A percentile compares a stretch with the other conserved stretches of the same genome.
phyloP scores from a whole-genome alignment of 2,113 vertebrate species.

The Crotalus helleri region DNA sequence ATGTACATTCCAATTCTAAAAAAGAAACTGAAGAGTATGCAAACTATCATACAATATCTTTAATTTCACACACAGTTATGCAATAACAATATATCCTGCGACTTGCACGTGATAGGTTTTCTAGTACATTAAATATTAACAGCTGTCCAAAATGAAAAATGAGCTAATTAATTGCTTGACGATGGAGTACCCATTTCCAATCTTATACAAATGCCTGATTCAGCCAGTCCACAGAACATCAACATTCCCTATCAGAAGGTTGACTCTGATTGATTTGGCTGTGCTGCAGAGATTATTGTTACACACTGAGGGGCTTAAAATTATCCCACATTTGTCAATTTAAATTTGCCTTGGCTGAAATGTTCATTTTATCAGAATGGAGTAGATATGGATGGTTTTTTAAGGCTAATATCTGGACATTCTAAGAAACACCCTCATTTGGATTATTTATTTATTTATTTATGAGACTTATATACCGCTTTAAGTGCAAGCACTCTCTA shows the following conservation, averaged over 20 bases:
- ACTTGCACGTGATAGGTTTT: background rate
- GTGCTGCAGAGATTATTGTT: background rate
- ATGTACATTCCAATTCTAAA: background rate
- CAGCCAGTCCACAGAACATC: background rate
- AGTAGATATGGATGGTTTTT: background rate
- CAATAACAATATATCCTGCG: background rate
- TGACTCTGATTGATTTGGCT: background rate
- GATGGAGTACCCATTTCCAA: background rate
- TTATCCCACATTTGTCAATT: background rate
- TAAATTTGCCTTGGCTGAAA: background rate
- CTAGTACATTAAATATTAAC: background rate
- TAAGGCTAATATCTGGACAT: background rate
- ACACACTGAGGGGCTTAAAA: background rate
- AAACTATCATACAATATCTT: background rate
- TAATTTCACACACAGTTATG: background rate
- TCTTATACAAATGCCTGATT: background rate
- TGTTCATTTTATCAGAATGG: background rate
- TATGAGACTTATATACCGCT: no score
- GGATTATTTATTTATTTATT: background rate
- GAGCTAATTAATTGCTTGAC: background rate
- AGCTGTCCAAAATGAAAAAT: background rate
- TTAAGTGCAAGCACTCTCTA: no score
- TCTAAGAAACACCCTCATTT: background rate
- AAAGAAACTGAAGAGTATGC: background rate
- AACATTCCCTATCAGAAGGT: background rate